Evolutionary conservation across 2,797 vertebrate species (phyloP), one percentile per base, ranked within the genome.

Genomic region (Telmatherina bonti): DNA sequence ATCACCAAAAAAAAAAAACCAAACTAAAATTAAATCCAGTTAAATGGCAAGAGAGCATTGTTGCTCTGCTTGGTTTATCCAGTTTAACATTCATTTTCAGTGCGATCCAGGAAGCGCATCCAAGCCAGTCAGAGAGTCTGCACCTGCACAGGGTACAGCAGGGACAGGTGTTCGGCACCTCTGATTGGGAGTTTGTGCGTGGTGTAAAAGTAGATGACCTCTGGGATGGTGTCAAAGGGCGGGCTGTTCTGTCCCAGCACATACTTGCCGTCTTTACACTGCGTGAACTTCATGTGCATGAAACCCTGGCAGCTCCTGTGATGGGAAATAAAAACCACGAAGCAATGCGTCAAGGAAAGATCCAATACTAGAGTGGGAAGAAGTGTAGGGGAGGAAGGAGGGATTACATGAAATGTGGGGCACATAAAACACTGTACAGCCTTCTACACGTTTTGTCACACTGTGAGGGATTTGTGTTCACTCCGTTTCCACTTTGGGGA

Each of bases 231-330:
- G 84, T 95, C 90, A 56, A 98, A 97, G 1, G 94, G 95, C 1
- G 94, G 95, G 1, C 97, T 97, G 89, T 97, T 96, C 78, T 97
- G 97, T 29, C 97, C 97, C 51, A 98, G 93, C 41, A 96, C 87
- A 11, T 95, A 94, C 70, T 95, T 95, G 62, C 94, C 94, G 1
- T 97, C 96, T 76, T 95, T 94, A 0, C 91, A 96, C 70, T 90
- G 79, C 0, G 92, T 83, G 78, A 98, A 96, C 92, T 97, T 98
- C 94, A 98, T 96, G 74, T 98, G 97, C 95, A 97, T 96, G 76
- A 96, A 97, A 24, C 97, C 96, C 29, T 97, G 96, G 88, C 95
- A 97, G 94, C 97, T 97, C 92, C 97, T 98, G 92, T 1, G 58
- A 45, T 60, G 16, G 13, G 4, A 7, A 67, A 35, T 18, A 41